A percentile compares a stretch with the other conserved stretches of the same genome.
phyloP scores from a whole-genome alignment of 1,140 invertebrate genomes.

The Apis dorsata region DNA sequence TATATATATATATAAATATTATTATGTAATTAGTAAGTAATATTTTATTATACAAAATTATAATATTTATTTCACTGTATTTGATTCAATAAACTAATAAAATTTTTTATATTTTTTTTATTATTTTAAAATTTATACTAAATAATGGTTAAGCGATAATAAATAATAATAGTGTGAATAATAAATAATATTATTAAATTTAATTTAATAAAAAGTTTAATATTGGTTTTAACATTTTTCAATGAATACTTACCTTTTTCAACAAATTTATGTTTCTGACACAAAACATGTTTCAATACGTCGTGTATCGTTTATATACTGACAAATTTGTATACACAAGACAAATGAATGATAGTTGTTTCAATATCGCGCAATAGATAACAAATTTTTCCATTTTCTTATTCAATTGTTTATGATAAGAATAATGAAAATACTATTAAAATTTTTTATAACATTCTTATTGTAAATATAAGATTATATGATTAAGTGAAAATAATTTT shows the following conservation, averaged over 20 bases:
- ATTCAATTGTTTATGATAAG: neutral
- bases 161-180: no score
- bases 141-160: no score
- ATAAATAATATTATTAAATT: no score
- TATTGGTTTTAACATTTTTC: neutral
- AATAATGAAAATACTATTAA: neutral
- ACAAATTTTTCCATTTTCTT: neutral
- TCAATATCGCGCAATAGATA: slow-evolving; percentile 28
- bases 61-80: neutral
- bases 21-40: no score
- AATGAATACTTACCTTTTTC: neutral
- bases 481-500: no score
- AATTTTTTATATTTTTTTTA: neutral
- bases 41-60: no score
- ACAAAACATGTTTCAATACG: neutral
- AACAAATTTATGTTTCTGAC: neutral
- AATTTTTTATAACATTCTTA: neutral
- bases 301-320: slow-evolving; percentile 2
- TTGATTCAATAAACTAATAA: neutral
- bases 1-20: no score
- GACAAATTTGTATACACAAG: slow-evolving; percentile 1
- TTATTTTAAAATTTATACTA: neutral
- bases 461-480: neutral
- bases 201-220: neutral
- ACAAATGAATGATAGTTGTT: neutral